Conservation (phyloP, 2,888 invertebrate species). For the Tridacna gigas region DNA sequence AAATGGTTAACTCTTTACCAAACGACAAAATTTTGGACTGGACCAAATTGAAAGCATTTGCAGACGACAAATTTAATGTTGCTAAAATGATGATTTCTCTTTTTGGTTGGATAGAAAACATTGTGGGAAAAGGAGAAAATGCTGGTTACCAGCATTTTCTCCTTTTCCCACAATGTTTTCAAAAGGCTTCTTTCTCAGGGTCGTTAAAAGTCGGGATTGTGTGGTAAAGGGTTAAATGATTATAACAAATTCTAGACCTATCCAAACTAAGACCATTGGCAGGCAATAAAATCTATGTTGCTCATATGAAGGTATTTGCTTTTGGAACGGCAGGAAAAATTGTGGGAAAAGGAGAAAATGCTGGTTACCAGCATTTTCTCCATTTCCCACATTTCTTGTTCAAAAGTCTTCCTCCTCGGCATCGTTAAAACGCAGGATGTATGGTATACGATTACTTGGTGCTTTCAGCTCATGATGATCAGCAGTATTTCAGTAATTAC, state of each 20-base stretch:
- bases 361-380: neutral
- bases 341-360: neutral
- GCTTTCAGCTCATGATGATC: no score
- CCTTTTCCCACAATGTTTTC: neutral
- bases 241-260: no score
- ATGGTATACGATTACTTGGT: no score
- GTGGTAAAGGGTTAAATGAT: neutral
- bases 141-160: neutral
- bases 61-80: no score
- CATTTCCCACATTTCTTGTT: neutral
- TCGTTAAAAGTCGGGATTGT: neutral
- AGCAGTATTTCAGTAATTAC: no score
- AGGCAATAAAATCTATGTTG: neutral
- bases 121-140: neutral
- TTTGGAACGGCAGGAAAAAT: neutral
- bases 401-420: neutral
- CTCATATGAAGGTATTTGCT: neutral
- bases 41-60: no score
- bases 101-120: neutral
- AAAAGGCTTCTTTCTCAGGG: neutral
- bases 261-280: no score
- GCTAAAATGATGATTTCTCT: no score
- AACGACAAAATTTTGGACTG: no score
- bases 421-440: neutral
- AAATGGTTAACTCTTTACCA: no score